Base-by-base conservation (phyloP, 2,113 vertebrate species). In the Nesoenas mayeri region DNA sequence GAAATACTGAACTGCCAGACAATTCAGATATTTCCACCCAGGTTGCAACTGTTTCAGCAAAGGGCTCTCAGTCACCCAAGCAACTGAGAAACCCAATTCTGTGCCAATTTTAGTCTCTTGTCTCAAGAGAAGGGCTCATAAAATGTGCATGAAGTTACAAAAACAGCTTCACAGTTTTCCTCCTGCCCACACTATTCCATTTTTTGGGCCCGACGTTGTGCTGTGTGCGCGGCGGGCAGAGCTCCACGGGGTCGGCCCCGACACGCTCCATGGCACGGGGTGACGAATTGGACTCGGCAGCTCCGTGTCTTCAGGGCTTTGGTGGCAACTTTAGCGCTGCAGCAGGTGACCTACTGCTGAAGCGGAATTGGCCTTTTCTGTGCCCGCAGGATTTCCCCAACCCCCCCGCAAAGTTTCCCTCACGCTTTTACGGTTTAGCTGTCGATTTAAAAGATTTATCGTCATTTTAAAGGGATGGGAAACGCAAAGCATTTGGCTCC, bases 261-360 rank as follows among this genome's bases (percentile, higher is more conserved):
- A 44, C 44, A 44, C 44, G 44, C 44, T 44, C 44, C 16, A 15
- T 10, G 5, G 73, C 15, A 54, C 26, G 44, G 72, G 88, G 60
- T 96, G 94, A 91, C 29, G 77, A 20, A 85, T 93, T 3, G 21
- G 7, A 1, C 13, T 14, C 85, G 93, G 90, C 96, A 94, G 79
- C 90, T 81, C 56, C 64, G 18, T 50, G 67, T 38, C 94, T 79
- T 69, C 83, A 26, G 79, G 93, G 78, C 10, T 73, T 72, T 48
- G 72, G n/a, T 12, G 34, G 38, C 31, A 80, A 26, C 80, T 53
- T 53, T 47, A 1, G 4, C 7, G 51, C 12, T 5, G 29, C 25
- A 66, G 70, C 16, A 70, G 93, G 69, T 58, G 81, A 87, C 80
- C 77, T 86, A 79, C 70, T 85, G 86, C 8, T 21, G 12, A 42